Base-by-base conservation (phyloP, 2,888 invertebrate genomes). In the Colletes collaris region DNA sequence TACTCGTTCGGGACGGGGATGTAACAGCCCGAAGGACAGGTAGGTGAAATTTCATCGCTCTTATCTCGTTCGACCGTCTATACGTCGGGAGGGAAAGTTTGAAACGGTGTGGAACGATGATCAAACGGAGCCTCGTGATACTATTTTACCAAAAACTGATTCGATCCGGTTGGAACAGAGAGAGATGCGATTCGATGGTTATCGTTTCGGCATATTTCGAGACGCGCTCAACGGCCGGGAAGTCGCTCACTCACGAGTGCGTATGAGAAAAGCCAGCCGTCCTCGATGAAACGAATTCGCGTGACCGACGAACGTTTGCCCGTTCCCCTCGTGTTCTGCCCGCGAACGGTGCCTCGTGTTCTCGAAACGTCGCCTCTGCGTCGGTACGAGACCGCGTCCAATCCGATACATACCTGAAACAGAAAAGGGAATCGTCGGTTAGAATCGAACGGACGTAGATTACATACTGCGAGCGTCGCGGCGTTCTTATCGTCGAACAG, bases 361-460 rank as follows among this genome's bases (percentile, higher is more conserved):
- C 88, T 89, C 87, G 85, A 88, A 87, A 86, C 79, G 85, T 84
- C 78, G 70, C 71, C 73, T 65, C 62, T 64, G 58, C 52, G 56
- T 68, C 59, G 65, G 19, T 53, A 75, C 82, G 66, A 64, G 46
- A 52, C 44, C 49, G 74, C 81, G 87, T 82, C 87, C 87, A 90
- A 88, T 88, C 88, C 91, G 91, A 83, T 91, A 92, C 92, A 87
- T 92, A 93, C 92, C 92, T 93, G 91, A 6, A 92, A 92, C 84
- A 88, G 50, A 89, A 81, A 82, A 84, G 77, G 81, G 75, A 82
- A 80, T 64, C 69, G 58, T 6, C 44, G 50, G 46, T 11, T 13
- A 35, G 40, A 11, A 5, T 27, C 27, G 27, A 27, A 27, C 2
- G 27, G 27, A 27, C 27, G 27, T 27, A 27, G 27, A 27, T 16